phyloP scores from a whole-genome alignment of 2,797 vertebrate genomes.

The Glossophaga mutica region DNA sequence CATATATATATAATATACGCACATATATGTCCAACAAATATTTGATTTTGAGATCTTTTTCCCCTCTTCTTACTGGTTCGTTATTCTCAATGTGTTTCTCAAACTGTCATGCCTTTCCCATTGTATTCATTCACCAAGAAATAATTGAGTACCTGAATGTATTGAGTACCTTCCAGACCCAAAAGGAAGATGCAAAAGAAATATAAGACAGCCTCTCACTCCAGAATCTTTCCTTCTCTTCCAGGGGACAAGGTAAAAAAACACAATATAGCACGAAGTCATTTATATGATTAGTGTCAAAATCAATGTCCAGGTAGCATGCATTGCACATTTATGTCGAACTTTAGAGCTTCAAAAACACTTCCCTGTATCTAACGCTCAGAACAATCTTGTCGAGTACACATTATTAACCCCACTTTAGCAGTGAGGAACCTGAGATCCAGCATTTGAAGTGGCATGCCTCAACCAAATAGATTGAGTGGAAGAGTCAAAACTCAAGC shows the following conservation, averaged over 20 bases:
- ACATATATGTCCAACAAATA: background rate
- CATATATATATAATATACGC: background rate
- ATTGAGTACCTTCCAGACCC: background rate
- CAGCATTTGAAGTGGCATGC: background rate
- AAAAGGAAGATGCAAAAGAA: constrained; percentile 42
- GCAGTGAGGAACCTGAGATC: background rate
- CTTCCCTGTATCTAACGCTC: background rate
- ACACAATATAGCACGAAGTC: background rate
- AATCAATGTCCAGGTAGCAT: background rate
- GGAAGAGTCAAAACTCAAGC: background rate
- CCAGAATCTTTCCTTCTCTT: background rate
- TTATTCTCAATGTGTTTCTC: constrained; percentile 15
- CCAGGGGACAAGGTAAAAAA: background rate
- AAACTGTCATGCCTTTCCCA: background rate
- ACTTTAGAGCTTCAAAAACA: constrained; percentile 13
- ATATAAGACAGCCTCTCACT: background rate
- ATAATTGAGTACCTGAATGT: background rate
- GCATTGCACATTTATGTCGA: background rate
- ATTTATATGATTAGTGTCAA: background rate
- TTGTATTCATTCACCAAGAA: constrained; percentile 34
- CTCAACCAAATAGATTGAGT: background rate
- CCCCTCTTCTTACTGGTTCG: background rate
- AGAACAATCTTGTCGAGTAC: background rate
- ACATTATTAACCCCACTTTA: background rate
- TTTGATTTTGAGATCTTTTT: constrained; percentile 37